These are phyloP conservation scores for Podiceps cristatus DNA, from an alignment of 2,113 vertebrate species.

Conservation along the genomic window DNA sequence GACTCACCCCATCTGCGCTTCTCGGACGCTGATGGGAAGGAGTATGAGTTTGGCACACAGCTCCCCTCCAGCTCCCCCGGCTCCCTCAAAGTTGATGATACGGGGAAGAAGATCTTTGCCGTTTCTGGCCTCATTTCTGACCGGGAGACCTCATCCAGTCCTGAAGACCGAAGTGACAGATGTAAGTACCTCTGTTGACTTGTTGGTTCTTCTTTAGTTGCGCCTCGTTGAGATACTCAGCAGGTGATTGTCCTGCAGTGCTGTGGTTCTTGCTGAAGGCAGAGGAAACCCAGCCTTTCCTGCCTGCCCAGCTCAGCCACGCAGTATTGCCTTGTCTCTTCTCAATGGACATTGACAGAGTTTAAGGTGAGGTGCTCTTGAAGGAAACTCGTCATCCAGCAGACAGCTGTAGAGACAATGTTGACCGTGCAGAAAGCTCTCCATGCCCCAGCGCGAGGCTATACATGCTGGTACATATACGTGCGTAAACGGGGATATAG, in stretches of 20 bases:
- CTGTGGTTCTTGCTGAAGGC: not conserved
- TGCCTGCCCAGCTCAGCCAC: not conserved
- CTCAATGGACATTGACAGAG: not conserved
- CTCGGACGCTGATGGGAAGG: slow-evolving; percentile 98
- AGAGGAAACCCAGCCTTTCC: not conserved
- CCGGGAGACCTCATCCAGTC: slow-evolving; percentile 96
- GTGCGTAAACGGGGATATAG: not conserved
- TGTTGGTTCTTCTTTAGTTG: not conserved
- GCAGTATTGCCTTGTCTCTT: not conserved
- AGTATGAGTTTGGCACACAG: slow-evolving; percentile 95
- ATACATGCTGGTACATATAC: not conserved
- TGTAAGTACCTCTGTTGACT: slow-evolving; percentile 87
- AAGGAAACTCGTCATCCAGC: not conserved
- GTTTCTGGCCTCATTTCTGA: slow-evolving; percentile 99
- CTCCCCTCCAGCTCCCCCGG: slow-evolving; percentile 93
- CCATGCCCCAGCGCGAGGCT: not conserved
- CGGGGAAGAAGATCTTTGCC: slow-evolving; percentile 97
- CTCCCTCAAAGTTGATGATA: slow-evolving; percentile 95
- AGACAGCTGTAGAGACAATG: not conserved
- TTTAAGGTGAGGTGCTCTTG: not conserved
- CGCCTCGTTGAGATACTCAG: slow-evolving; percentile 34
- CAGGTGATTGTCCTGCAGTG: slow-evolving; percentile 20
- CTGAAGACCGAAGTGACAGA: slow-evolving; percentile 96
- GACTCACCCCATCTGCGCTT: slow-evolving; percentile 98
- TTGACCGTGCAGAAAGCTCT: not conserved